A percentile compares a stretch with the other conserved stretches of the same genome.
These are phyloP conservation scores for Calidris pygmaea DNA, from an alignment of 2,113 vertebrate genomes.

Conservation along the genomic window DNA sequence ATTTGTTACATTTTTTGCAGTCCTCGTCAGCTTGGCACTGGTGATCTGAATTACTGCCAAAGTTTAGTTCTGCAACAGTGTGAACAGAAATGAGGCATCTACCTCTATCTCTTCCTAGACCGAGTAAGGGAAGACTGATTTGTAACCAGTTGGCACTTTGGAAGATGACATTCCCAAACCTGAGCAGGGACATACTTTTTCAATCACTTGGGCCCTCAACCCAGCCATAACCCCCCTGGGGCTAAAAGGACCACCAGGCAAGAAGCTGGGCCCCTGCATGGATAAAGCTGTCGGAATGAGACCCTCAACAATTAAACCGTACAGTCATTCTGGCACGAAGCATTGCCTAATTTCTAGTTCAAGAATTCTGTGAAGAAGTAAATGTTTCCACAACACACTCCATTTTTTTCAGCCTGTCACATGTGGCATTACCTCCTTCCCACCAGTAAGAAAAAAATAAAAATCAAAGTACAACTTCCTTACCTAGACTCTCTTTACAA, in stretches of 20 bases:
- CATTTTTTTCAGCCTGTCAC: neutral
- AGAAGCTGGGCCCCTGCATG: neutral
- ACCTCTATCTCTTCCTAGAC: neutral
- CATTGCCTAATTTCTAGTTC: neutral
- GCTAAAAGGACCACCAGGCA: constrained; percentile 1
- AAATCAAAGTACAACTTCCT: neutral
- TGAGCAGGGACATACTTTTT: neutral
- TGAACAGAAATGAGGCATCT: neutral
- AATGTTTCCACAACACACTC: neutral
- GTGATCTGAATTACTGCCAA: constrained; percentile 5
- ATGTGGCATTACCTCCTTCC: neutral
- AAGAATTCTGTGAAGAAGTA: neutral
- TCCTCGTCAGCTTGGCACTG: neutral
- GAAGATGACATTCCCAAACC: neutral
- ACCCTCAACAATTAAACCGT: constrained; percentile 1
- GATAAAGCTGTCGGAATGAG: constrained; percentile 2
- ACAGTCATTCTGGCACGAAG: neutral
- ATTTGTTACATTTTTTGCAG: constrained; percentile 21
- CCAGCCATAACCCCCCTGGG: neutral
- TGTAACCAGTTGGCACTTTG: neutral
- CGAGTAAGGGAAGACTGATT: neutral
- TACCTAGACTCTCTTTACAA: neutral
- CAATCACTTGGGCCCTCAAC: neutral
- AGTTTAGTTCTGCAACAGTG: neutral
- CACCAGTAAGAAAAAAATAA: neutral